phyloP scores from a whole-genome alignment of 35 echinoderm and acorn worm species.

The Strongylocentrotus purpuratus region DNA sequence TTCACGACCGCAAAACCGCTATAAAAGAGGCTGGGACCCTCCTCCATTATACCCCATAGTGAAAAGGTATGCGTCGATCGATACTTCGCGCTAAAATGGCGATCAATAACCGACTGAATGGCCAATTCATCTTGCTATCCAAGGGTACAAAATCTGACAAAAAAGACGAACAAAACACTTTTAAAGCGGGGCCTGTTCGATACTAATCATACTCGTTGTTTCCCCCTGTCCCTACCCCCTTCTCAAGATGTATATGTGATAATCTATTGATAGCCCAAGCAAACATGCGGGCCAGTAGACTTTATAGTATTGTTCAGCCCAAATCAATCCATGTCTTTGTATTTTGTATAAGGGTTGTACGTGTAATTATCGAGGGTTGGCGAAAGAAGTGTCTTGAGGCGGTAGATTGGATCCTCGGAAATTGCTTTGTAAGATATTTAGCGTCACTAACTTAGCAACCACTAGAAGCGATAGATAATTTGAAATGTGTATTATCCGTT shows the following conservation, averaged over 20 bases:
- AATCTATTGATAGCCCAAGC: not conserved
- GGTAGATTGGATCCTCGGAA: not conserved
- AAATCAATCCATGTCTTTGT: not conserved
- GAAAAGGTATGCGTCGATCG: conserved; percentile 15
- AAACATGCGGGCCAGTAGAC: not conserved
- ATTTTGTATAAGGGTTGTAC: not conserved
- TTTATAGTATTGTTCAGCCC: not conserved
- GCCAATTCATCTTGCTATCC: not conserved
- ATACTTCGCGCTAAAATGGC: not conserved
- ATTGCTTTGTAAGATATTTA: not conserved
- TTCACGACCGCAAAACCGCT: conserved; percentile 13
- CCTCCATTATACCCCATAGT: not conserved
- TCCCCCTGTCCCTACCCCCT: not conserved
- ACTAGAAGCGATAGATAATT: not conserved
- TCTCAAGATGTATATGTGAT: not conserved
- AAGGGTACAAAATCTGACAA: conserved; percentile 14
- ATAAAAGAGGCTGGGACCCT: not conserved
- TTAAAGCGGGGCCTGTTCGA: not conserved
- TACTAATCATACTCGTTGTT: conserved; percentile 8
- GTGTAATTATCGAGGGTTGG: not conserved
- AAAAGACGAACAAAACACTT: conserved; percentile 15
- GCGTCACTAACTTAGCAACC: not conserved
- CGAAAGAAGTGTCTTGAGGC: not conserved
- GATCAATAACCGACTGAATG: conserved; percentile 4
- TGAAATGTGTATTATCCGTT: too few relatives aligned